Percentiles rank a stretch among this genome's conserved stretches.
phyloP scores from a whole-genome alignment of 2,113 vertebrate genomes.

The Dicrurus megarhynchus region DNA sequence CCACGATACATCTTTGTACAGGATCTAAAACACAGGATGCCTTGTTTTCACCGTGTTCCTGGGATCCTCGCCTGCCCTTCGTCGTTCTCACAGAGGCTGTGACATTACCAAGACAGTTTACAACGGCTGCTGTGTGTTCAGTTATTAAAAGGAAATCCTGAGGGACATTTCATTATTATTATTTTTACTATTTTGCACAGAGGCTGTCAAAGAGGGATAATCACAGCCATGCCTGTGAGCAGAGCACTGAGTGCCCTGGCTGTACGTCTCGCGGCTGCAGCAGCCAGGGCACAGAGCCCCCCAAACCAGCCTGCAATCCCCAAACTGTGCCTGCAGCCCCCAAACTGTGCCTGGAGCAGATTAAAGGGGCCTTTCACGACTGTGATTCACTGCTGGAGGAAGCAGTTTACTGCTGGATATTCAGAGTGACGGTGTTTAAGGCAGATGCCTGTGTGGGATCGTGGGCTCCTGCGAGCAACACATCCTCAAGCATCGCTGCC shows the following conservation, averaged over 20 bases:
- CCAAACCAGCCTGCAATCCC: background rate
- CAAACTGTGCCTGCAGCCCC: background rate
- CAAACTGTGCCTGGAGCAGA: background rate
- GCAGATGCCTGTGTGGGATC: background rate
- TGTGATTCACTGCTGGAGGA: background rate
- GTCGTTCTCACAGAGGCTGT: background rate
- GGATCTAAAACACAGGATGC: background rate
- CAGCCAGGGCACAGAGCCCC: background rate
- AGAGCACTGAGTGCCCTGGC: background rate
- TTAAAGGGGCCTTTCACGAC: fast-evolving
- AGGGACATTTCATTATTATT: background rate
- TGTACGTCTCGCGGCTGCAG: fast-evolving
- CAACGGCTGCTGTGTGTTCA: background rate
- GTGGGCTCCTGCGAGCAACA: fast-evolving
- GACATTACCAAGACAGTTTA: conserved; percentile 21
- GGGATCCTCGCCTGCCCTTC: background rate
- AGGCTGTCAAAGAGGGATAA: background rate
- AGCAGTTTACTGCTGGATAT: background rate
- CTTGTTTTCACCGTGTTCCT: background rate
- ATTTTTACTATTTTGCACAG: background rate
- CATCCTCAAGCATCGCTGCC: conserved; percentile 13
- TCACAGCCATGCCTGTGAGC: background rate
- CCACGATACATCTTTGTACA: background rate
- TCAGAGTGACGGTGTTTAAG: background rate
- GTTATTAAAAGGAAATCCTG: background rate